These are phyloP conservation scores for Rhizomys pruinosus DNA, from an alignment of 2,113 vertebrate genomes.

Conservation along the genomic window DNA sequence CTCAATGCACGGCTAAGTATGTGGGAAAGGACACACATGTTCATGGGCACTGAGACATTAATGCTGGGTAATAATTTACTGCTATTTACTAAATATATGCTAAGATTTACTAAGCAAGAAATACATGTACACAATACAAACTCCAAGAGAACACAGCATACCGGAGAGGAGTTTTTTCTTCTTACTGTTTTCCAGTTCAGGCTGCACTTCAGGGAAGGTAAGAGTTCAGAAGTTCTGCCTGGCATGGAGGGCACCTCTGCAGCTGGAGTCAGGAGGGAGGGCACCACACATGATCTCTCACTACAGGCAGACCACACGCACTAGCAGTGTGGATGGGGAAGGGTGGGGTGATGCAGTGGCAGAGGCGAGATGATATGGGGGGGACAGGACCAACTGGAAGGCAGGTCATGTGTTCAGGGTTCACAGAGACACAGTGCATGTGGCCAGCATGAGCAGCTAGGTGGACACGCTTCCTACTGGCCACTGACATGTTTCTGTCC, in stretches of 20 bases:
- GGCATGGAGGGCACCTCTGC: not conserved
- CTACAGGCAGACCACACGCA: rapidly evolving
- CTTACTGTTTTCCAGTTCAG: not conserved
- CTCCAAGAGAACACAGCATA: not conserved
- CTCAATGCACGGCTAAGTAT: no score
- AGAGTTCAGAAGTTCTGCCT: not conserved
- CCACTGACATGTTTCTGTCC: not conserved
- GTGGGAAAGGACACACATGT: not conserved
- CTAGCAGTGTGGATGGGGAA: rapidly evolving
- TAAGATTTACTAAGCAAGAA: conserved; percentile 41
- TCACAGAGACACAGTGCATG: not conserved
- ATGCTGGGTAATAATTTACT: not conserved
- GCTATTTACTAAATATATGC: conserved; percentile 31
- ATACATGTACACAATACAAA: not conserved
- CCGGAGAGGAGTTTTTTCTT: not conserved
- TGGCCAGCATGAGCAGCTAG: not conserved
- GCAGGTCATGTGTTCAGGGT: not conserved
- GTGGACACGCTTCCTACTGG: not conserved
- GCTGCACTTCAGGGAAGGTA: not conserved
- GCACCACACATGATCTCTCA: not conserved
- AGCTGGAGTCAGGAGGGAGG: not conserved
- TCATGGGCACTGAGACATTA: not conserved
- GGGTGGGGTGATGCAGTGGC: not conserved
- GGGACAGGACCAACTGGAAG: not conserved
- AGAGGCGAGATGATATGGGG: not conserved